Percentiles rank a stretch among this genome's conserved stretches.
Evolutionary conservation across 2,113 vertebrate species (phyloP).

Genomic region (Strix uralensis): DNA sequence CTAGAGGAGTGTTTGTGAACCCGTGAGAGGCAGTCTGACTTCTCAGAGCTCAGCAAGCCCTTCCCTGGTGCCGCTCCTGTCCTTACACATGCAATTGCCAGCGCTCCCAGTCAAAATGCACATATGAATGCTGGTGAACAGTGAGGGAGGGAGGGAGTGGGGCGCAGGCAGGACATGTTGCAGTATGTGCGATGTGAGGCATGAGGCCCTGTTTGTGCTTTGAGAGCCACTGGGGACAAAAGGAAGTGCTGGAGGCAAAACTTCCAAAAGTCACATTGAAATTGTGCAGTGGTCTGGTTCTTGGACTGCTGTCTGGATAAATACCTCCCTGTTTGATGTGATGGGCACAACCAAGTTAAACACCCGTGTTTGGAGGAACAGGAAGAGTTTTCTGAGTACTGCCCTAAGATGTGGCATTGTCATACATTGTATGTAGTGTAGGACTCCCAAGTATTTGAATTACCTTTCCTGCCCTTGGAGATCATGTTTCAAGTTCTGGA

Average conservation of each 20-base stretch:
- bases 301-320: background rate
- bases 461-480: background rate
- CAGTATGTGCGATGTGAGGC: background rate
- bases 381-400: background rate
- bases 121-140: accelerated
- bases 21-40: accelerated
- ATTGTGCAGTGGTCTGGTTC: background rate
- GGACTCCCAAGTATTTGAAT: background rate
- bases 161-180: background rate
- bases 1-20: background rate
- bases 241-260: background rate
- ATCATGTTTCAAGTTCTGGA: constrained; percentile 33
- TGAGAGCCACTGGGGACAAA: background rate
- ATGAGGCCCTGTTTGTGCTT: background rate
- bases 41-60: background rate
- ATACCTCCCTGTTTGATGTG: background rate
- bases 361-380: accelerated
- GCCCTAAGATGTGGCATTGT: background rate
- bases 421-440: background rate
- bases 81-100: accelerated
- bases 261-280: background rate
- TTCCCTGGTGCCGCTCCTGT: accelerated
- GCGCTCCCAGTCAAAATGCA: background rate
- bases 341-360: background rate
- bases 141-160: background rate